phyloP scores from a whole-genome alignment of 2,113 vertebrate genomes.

The Pantherophis guttatus region DNA sequence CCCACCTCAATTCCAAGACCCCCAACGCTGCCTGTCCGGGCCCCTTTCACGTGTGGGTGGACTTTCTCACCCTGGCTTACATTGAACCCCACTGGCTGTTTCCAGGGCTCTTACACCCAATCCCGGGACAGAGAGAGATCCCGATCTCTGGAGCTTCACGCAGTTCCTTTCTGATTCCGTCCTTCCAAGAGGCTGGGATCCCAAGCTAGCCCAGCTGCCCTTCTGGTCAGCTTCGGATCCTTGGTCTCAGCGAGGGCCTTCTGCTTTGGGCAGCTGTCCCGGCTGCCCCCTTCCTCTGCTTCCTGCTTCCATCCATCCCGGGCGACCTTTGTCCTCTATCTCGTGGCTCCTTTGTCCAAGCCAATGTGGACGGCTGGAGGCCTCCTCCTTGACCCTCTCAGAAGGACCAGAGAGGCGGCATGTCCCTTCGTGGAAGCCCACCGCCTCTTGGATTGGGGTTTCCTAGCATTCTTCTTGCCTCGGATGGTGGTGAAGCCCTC shows the following conservation, averaged over 20 bases:
- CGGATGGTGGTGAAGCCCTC: not conserved
- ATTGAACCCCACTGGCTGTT: not conserved
- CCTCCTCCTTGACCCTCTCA: not conserved
- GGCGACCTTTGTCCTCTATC: not conserved
- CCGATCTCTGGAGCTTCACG: not conserved
- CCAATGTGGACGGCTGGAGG: not conserved
- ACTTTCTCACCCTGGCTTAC: not conserved
- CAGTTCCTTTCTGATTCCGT: not conserved
- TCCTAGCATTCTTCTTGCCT: not conserved
- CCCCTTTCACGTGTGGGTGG: no score
- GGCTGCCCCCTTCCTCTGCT: not conserved
- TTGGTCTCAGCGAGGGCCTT: not conserved
- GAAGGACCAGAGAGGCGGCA: not conserved
- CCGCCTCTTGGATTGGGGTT: not conserved
- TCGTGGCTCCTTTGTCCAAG: not conserved
- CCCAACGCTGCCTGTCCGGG: not conserved
- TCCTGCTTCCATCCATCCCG: not conserved
- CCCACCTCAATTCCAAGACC: not conserved
- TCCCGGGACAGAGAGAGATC: no score
- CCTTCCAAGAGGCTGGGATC: not conserved
- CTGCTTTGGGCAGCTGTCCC: not conserved
- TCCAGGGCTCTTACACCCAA: no score
- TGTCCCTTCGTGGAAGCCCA: not conserved
- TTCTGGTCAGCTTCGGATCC: not conserved
- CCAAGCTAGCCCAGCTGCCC: accelerated